Base-by-base conservation (phyloP, 2,888 invertebrate genomes). In the Platycheirus albimanus region DNA sequence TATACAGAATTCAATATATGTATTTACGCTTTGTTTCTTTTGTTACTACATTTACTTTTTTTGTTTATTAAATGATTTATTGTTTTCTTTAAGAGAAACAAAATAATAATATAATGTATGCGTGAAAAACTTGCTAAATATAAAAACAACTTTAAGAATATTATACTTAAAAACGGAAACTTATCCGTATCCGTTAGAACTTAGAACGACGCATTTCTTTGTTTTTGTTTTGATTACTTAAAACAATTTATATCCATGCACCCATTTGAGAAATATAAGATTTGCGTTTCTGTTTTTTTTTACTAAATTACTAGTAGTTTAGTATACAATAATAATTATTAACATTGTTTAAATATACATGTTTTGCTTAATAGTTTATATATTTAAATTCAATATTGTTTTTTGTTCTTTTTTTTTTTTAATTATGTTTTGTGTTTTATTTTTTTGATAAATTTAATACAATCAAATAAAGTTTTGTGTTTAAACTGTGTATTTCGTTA, bases 1-100 rank as follows among this genome's bases (percentile, higher is more conserved):
- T 81, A 77, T 78, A 77, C 72, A 83, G 71, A 63, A 69, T 78
- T 74, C 45, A 69, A 64, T 83, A 63, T 58, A 58, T 77, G 71
- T 51, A 43, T 41, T 49, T 58, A 30, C 67, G 41, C 19, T 36
- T 38, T 74, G 15, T 41, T 52, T 52, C n/a, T 36, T 19, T 54
- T 52, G 7, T 56, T 8, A 61, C 30, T 33, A 33, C 8, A 33
- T 33, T 33, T 33, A 33, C 30, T 33, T 33, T 8, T 8, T 8
- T 33, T n/a, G n/a, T n/a, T n/a, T n/a, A n/a, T 43, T 45, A 43
- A 43, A 24, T 69, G 19, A 36, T 30, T 75, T 24, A 4, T 63
- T 52, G 43, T 61, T 80, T 24, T 36, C 24, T 49, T 36, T 1
- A 41, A 61, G 6, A 69, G 45, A 20, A 10, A 51, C 51, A 52